These are phyloP conservation scores for Anthopleura xanthogrammica DNA, from an alignment of 92 coral and sea anemone species.

Conservation along the genomic window DNA sequence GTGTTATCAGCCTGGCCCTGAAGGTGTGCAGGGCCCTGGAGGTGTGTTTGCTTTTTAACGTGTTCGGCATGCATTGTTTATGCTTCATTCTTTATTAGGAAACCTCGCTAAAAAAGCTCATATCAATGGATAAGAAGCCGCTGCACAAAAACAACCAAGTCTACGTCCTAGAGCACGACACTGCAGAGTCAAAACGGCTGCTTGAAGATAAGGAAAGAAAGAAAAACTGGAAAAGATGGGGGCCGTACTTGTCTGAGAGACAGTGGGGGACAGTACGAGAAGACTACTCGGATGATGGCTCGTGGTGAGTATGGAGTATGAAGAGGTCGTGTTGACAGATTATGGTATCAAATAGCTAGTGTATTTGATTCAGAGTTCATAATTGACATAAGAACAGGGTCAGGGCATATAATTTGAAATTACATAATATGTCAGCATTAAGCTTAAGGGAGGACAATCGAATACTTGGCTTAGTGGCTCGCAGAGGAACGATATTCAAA, in stretches of 20 bases:
- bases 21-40: too few relatives aligned
- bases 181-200: constrained; percentile 73
- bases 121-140: constrained; percentile 21
- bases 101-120: not conserved
- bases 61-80: not conserved
- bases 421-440: not conserved
- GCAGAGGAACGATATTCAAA: too few relatives aligned
- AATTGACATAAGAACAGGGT: too few relatives aligned
- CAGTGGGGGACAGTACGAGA: constrained; percentile 99
- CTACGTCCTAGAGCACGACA: constrained; percentile 24
- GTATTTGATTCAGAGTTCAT: too few relatives aligned
- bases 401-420: not conserved
- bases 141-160: not conserved
- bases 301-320: constrained; percentile 67
- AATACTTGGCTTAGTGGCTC: too few relatives aligned
- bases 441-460: too few relatives aligned
- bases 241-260: constrained; percentile 93
- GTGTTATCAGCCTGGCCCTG: too few relatives aligned
- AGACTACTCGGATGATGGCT: constrained; percentile 89
- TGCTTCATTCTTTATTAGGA: not conserved
- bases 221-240: constrained; percentile 99
- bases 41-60: not conserved
- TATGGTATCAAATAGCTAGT: too few relatives aligned
- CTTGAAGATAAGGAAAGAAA: constrained; percentile 66
- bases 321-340: not conserved